Percentiles rank a stretch among this genome's conserved stretches.
Evolutionary conservation across 2,888 invertebrate genomes (phyloP).

Genomic region (Idaea aversata): DNA sequence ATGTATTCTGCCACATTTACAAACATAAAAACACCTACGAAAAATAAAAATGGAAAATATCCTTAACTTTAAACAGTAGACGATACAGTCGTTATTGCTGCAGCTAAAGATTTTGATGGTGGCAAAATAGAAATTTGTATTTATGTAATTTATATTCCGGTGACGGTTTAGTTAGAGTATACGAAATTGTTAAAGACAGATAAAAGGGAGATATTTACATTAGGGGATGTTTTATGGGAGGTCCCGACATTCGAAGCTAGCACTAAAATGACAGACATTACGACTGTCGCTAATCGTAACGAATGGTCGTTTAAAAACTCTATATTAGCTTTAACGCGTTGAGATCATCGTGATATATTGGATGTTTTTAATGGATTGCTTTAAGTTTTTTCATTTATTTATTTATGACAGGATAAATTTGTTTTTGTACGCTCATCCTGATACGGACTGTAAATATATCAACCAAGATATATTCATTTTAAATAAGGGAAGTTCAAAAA

Average conservation of each 20-base stretch:
- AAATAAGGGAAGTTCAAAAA: not conserved
- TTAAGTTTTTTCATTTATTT: constrained; percentile 14
- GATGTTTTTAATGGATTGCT: constrained; percentile 21
- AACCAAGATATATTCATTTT: not conserved
- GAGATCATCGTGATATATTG: constrained; percentile 31
- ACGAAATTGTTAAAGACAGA: constrained; percentile 79
- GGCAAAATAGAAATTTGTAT: constrained; percentile 40
- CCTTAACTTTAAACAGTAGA: constrained; percentile 25
- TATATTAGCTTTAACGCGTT: constrained; percentile 31
- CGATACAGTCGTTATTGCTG: constrained; percentile 34
- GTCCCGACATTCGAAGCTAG: constrained; percentile 53
- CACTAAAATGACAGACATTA: constrained; percentile 65
- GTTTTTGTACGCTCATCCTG: not conserved
- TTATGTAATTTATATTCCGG: constrained; percentile 73
- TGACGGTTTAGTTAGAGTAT: constrained; percentile 76
- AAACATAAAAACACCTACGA: constrained; percentile 30
- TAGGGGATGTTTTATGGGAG: constrained; percentile 71
- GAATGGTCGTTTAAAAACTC: constrained; percentile 52
- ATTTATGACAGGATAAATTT: not conserved
- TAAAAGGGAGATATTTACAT: constrained; percentile 76
- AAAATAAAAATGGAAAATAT: constrained; percentile 18
- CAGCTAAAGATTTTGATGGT: constrained; percentile 18
- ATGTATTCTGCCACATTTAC: constrained; percentile 67
- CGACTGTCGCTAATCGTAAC: constrained; percentile 62
- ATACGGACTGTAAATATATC: not conserved